Percentiles rank a stretch among this genome's conserved stretches.
Evolutionary conservation across 2,888 invertebrate genomes (phyloP).

Genomic region (Anthophora plumipes): DNA sequence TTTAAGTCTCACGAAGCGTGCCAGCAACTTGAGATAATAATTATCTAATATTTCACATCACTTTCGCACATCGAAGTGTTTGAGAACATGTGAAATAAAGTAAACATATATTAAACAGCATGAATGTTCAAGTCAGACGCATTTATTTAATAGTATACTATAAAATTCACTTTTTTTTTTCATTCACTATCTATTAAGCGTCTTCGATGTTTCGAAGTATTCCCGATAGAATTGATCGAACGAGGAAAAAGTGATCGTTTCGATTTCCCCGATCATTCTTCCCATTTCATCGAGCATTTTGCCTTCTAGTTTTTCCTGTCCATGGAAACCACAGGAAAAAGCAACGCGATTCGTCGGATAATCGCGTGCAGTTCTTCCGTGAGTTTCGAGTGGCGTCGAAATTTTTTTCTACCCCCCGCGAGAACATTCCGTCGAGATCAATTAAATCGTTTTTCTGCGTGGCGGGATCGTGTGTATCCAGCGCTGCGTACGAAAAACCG

Average conservation of each 20-base stretch:
- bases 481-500: conserved; percentile 10
- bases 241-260: conserved; percentile 20
- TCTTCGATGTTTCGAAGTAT: no score
- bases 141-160: no score
- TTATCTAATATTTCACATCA: no score
- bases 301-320: background rate
- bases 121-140: no score
- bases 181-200: no score
- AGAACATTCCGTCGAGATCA: conserved; percentile 58
- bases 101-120: no score
- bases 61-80: no score
- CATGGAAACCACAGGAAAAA: conserved; percentile 3
- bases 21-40: no score
- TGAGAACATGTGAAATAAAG: no score
- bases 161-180: no score
- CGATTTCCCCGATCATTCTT: conserved; percentile 11
- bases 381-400: conserved; percentile 32
- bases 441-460: conserved; percentile 49
- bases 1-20: no score
- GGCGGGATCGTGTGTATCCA: conserved; percentile 23
- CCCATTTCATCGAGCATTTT: background rate
- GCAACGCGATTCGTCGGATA: background rate
- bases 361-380: background rate
- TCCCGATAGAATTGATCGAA: no score
- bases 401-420: background rate